phyloP scores from a whole-genome alignment of 2,113 vertebrate species.

The Halichoerus grypus region DNA sequence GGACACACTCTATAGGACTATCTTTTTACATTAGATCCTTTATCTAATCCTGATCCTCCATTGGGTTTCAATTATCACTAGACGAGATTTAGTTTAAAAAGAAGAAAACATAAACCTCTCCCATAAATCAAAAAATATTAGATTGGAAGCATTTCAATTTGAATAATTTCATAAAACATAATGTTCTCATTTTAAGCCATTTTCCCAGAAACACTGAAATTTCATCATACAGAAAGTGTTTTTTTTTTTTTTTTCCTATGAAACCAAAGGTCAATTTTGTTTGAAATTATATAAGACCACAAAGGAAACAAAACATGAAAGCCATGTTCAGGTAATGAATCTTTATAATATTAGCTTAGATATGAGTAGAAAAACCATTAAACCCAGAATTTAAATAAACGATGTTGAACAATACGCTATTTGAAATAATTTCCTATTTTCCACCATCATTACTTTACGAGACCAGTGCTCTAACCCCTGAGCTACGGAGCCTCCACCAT shows the following conservation, averaged over 20 bases:
- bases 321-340: rapidly evolving
- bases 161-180: constrained; percentile 60
- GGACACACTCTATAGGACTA: rapidly evolving
- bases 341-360: background rate
- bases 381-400: background rate
- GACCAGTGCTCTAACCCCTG: no score
- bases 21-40: background rate
- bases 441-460: background rate
- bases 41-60: background rate
- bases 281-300: constrained; percentile 20
- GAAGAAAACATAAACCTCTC: background rate
- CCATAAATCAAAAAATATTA: background rate
- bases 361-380: background rate
- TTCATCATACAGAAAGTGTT: background rate
- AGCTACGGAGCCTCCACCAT: background rate
- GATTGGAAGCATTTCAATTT: constrained; percentile 51
- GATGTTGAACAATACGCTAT: background rate
- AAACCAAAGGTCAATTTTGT: constrained; percentile 42
- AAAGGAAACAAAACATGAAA: background rate
- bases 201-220: constrained; percentile 37
- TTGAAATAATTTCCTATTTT: background rate
- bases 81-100: constrained; percentile 18
- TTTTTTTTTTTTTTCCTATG: background rate
- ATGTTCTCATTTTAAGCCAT: constrained; percentile 44
- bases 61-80: background rate